These are phyloP conservation scores for Drosophila nasuta DNA, from an alignment of 1,140 invertebrate genomes.

Conservation along the genomic window DNA sequence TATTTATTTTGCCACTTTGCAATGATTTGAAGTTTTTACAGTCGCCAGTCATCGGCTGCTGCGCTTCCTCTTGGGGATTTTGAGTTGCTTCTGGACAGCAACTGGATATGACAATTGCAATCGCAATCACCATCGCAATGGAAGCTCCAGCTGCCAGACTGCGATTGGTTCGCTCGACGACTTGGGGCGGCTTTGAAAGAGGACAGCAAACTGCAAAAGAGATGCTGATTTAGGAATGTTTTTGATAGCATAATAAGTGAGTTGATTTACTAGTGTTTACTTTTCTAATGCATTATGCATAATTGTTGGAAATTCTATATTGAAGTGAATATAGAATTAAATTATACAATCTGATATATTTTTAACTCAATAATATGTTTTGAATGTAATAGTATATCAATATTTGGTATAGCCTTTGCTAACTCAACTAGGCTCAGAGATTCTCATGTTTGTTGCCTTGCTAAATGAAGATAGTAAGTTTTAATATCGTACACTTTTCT, in stretches of 20 bases:
- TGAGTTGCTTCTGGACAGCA: conserved; percentile 23
- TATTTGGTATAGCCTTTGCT: no score
- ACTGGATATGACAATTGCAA: conserved; percentile 7
- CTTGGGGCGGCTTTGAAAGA: neutral
- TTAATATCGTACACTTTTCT: no score
- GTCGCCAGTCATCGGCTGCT: conserved; percentile 6
- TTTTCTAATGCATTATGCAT: neutral
- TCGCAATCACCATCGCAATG: neutral
- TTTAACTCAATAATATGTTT: no score
- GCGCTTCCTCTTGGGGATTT: neutral
- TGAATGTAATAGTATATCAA: no score
- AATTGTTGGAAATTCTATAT: neutral
- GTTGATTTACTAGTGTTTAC: neutral
- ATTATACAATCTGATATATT: no score
- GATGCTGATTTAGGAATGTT: conserved; percentile 5
- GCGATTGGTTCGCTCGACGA: conserved; percentile 13
- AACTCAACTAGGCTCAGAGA: no score
- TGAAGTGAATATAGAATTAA: neutral
- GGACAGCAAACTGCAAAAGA: conserved; percentile 3
- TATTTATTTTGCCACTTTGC: conserved; percentile 73
- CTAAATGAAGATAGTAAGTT: no score
- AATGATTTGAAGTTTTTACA: conserved; percentile 60
- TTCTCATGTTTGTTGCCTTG: no score
- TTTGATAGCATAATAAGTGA: neutral
- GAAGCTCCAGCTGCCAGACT: conserved; percentile 15